These are phyloP conservation scores for Drosophila nr. medialis DNA, from an alignment of 2,888 invertebrate genomes.

Conservation along the genomic window DNA sequence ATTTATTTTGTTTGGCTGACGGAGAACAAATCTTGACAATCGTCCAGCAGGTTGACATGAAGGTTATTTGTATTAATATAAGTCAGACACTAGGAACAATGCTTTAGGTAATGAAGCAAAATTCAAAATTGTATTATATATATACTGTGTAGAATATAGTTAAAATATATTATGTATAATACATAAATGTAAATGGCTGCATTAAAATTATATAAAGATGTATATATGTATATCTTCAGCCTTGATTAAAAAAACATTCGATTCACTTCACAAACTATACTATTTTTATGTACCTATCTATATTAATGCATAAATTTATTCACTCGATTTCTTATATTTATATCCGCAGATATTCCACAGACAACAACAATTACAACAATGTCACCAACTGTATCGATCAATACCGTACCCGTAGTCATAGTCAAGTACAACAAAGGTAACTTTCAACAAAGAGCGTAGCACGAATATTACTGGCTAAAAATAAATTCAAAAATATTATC, in stretches of 20 bases:
- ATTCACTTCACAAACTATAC: not conserved
- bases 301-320: not conserved
- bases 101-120: not conserved
- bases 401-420: constrained; percentile 82
- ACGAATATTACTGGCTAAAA: too few species aligned
- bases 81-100: not conserved
- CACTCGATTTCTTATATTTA: not conserved
- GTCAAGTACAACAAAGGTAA: constrained; percentile 84
- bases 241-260: not conserved
- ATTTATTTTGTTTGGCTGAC: not conserved
- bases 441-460: too few species aligned
- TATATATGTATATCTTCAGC: not conserved
- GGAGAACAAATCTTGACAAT: not conserved
- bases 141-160: not conserved
- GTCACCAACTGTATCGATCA: constrained; percentile 83
- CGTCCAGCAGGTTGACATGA: not conserved
- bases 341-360: constrained; percentile 83
- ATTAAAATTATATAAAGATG: not conserved
- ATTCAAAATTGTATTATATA: too few species aligned
- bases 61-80: not conserved
- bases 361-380: constrained; percentile 84
- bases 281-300: not conserved
- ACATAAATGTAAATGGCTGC: not conserved
- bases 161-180: not conserved
- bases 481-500: too few species aligned